A percentile compares a stretch with the other conserved stretches of the same genome.
Evolutionary conservation across 2,113 vertebrate species (phyloP).

Genomic region (Cololabis saira): DNA sequence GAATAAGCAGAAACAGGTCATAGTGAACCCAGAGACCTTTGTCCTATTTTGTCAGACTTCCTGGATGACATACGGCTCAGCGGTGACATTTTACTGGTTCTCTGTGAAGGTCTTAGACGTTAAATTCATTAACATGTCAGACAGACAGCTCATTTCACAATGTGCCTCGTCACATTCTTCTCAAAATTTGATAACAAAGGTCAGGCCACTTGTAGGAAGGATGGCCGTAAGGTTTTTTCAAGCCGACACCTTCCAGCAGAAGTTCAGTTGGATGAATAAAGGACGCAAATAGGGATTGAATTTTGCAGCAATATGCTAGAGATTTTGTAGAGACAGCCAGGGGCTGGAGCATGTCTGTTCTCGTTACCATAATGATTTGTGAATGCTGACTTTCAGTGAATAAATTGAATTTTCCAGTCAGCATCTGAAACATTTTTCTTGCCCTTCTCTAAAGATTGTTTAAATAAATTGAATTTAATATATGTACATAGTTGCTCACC

Average conservation of each 20-base stretch:
- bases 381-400: too few species aligned
- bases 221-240: slow-evolving; percentile 12
- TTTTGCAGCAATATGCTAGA: too few species aligned
- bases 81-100: slow-evolving; percentile 52
- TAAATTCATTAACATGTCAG: slow-evolving; percentile 41
- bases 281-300: neutral
- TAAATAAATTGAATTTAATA: too few species aligned
- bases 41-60: slow-evolving; percentile 40
- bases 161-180: slow-evolving; percentile 57
- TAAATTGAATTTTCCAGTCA: too few species aligned
- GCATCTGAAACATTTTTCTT: too few species aligned
- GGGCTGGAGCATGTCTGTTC: too few species aligned
- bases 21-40: slow-evolving; percentile 27
- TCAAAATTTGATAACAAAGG: slow-evolving; percentile 37
- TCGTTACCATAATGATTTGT: too few species aligned
- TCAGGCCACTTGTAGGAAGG: slow-evolving; percentile 38
- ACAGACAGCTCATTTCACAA: slow-evolving; percentile 45
- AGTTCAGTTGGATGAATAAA: neutral
- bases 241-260: slow-evolving; percentile 18
- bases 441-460: too few species aligned
- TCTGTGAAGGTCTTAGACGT: slow-evolving; percentile 21
- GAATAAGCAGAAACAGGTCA: slow-evolving; percentile 5
- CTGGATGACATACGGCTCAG: slow-evolving; percentile 21
- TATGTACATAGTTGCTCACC: too few species aligned
- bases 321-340: too few species aligned